Base-by-base conservation (phyloP, 1,140 invertebrate genomes). In the Lutraria rhynchaena region DNA sequence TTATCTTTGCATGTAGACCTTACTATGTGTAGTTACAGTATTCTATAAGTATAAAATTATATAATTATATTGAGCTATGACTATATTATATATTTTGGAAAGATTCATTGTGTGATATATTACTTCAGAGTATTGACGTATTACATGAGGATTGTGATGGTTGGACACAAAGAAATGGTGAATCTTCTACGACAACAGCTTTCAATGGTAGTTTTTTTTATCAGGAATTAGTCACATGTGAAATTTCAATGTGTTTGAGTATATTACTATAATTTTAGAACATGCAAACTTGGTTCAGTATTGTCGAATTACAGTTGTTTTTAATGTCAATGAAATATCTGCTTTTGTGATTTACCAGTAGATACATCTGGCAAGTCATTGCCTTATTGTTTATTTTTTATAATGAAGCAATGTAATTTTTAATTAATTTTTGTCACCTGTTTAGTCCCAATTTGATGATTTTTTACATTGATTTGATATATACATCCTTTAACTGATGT, bases 121-220 rank as follows among this genome's bases (percentile, higher is more conserved):
- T 17, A 81, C 83, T 83, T 27, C 83, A 90, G 89, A 29, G 84
- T 90, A 57, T 55, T 82, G 5, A 77, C 84, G 27, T 89, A 89
- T 71, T 88, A 88, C 53, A 73, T 83, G 31, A 81, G 85, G 35
- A 85, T 87, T 51, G 71, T 88, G n/a, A 86, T 83, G 83, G 63
- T 83, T 53, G 87, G 89, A 17, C 88, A 86, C 27, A 86, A 86
- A 46, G 83, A 85, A 44, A 87, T 87, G 76, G 87, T 89, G 9
- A 44, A 73, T n/a, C 75, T 88, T 19, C 82, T 90, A 4, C 75
- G 87, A 67, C 67, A 85, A 49, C 89, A 90, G 58, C 77, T 90
- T 0, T 33, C 73, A 9, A 78, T 86, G 81, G 89, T 89, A 83
- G 49, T 22, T 44, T 69, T 24, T 41, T 46, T 24, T 27, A 7